Evolutionary conservation across 1,140 invertebrate genomes (phyloP), one percentile per base, ranked within the genome.

Genomic region (Antheraea pernyi): DNA sequence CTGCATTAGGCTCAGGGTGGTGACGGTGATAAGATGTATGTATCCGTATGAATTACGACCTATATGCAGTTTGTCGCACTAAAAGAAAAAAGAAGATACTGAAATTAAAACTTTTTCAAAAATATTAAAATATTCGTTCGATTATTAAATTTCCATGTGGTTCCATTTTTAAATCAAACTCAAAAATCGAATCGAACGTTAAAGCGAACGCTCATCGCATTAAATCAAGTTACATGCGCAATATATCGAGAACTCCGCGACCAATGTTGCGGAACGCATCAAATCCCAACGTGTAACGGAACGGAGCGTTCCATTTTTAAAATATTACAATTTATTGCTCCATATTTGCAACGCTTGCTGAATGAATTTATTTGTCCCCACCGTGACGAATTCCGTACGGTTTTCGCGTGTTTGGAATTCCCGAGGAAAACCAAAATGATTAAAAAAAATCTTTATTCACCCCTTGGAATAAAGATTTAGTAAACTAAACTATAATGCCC

Each of bases 201-300:
- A n/a, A 30, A 63, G 61, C 11, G 48, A 53, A 16, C 16, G 19
- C 19, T 13, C 65, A 37, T 46, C 37, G n/a, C 81, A 80, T 80
- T 80, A 81, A 81, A 86, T 85, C 77, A 69, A 79, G 77, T 88
- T 88, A 83, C 84, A 87, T 85, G 82, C 83, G 71, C 79, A 83
- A 89, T 88, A 86, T 85, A 86, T 84, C 78, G 75, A 76, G 60
- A 72, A 76, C 63, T 75, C 70, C 72, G 75, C 68, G 69, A 36
- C 78, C 83, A 91, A 89, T 91, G 86, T 84, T 69, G 76, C 82
- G 88, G 82, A 87, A 89, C 88, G 82, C 83, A 83, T 85, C 78
- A 71, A 80, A 81, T 81, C 63, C 62, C 64, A 65, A 70, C 63
- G 48, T 72, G 70, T 72, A 75, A 77, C 70, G 68, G 76, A 79